These are phyloP conservation scores for Bombyx mori DNA, from an alignment of 1,140 invertebrate genomes.

Conservation along the genomic window DNA sequence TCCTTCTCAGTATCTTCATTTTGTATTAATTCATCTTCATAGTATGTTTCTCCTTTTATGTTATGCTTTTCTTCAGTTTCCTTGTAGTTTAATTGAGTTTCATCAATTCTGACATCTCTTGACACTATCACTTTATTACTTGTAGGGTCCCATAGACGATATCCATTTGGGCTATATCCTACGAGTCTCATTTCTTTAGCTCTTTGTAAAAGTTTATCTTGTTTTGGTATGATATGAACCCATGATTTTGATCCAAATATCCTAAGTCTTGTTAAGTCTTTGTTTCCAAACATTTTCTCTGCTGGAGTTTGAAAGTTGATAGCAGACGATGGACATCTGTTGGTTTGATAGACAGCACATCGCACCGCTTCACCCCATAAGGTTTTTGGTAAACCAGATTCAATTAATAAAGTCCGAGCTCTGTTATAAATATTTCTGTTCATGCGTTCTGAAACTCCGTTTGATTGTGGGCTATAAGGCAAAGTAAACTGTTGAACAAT, in stretches of 20 bases:
- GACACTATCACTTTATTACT: no score
- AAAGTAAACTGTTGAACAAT: no score
- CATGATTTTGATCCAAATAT: not conserved
- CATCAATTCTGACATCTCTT: slow-evolving; percentile 1
- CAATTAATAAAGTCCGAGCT: no score
- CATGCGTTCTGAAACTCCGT: no score
- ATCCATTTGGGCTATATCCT: slow-evolving; percentile 3
- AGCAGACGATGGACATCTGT: slow-evolving; percentile 11
- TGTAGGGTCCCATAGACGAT: slow-evolving; percentile 5
- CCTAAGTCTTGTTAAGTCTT: slow-evolving; percentile 2
- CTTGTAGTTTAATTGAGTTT: no score
- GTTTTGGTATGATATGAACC: slow-evolving; percentile 1
- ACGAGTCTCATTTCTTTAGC: slow-evolving; percentile 4
- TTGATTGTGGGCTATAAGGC: no score
- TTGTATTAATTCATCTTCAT: no score
- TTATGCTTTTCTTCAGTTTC: no score
- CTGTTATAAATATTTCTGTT: no score
- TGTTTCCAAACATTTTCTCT: slow-evolving; percentile 2
- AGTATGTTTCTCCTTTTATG: no score
- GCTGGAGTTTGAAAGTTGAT: slow-evolving; percentile 9
- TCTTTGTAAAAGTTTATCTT: not conserved
- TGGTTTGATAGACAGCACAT: slow-evolving; percentile 7
- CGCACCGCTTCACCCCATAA: slow-evolving; percentile 12
- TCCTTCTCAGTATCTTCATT: not conserved
- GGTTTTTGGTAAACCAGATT: not conserved